Base-by-base conservation (phyloP, 1,140 invertebrate species). In the Drosophila grimshawi region DNA sequence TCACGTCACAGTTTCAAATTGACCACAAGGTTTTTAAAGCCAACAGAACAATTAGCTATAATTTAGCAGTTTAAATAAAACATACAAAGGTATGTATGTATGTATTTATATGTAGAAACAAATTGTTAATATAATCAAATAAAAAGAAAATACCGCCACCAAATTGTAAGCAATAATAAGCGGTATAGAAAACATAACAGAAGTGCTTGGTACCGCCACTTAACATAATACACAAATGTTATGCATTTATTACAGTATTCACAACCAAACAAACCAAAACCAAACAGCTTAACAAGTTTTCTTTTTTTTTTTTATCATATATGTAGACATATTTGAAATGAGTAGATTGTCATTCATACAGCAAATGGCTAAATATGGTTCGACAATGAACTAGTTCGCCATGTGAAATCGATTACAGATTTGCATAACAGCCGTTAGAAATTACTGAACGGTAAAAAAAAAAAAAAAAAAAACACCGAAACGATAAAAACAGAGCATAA, bases 1-100 rank as follows among this genome's bases (percentile, higher is more conserved):
- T 83, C 75, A 86, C 89, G 89, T 91, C 89, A 91, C 89, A 91
- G 89, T 82, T 91, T 91, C 89, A 91, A 91, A 81, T 69, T 48
- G 76, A 86, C 85, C 83, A 82, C 49, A 77, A 62, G 83, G 71
- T 67, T 73, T 70, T 80, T 19, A 55, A 53, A 64, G 68, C 46
- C 46, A 55, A 64, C 32, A 61, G 65, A 70, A 70, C 56, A 63
- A 63, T 67, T 65, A 70, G 64, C 57, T 64, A 41, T 33, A 70
- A 37, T 37, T 55, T 49, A 63, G 19, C 63, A 65, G 52, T 61
- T 56, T 39, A 56, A 49, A 56, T n/a, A 69, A 7, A 39, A 72
- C 4, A 61, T 61, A 65, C 45, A 37, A 39, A 35, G 29, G 55
- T 60, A 68, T 68, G 46, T 49, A 35, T 35, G 55, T 60, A 68